phyloP scores from a whole-genome alignment of 2,113 vertebrate species.

The Notothenia rossii region DNA sequence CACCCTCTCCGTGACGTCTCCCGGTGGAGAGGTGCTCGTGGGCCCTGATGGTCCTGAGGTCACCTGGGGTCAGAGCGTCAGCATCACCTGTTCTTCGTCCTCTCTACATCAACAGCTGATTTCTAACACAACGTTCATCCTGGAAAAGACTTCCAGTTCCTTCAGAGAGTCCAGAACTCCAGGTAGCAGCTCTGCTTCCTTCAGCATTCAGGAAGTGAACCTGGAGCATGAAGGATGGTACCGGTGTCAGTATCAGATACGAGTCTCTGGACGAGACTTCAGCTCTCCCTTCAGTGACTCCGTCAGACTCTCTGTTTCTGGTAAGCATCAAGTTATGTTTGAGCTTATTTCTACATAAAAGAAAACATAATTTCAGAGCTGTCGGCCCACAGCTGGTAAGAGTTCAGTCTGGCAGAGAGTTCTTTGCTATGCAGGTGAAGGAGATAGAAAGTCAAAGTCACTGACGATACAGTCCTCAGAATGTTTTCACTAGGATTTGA shows the following conservation, averaged over 20 bases:
- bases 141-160: neutral
- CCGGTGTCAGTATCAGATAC: constrained; percentile 17
- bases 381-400: neutral
- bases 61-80: constrained; percentile 14
- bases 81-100: constrained; percentile 24
- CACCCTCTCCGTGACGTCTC: too few species aligned
- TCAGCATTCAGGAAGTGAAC: neutral
- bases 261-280: too few species aligned
- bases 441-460: too few species aligned
- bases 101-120: neutral
- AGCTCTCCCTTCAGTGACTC: neutral
- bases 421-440: too few species aligned
- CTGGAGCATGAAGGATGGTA: constrained; percentile 13
- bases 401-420: too few species aligned
- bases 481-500: too few species aligned
- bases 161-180: neutral
- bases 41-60: too few species aligned
- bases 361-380: neutral
- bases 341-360: neutral
- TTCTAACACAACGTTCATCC: constrained; percentile 5
- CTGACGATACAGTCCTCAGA: too few species aligned
- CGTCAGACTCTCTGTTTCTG: neutral
- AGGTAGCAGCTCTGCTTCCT: neutral
- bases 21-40: too few species aligned
- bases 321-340: neutral